phyloP scores from a whole-genome alignment of 2,113 vertebrate species.

The Oenanthe oenanthe region DNA sequence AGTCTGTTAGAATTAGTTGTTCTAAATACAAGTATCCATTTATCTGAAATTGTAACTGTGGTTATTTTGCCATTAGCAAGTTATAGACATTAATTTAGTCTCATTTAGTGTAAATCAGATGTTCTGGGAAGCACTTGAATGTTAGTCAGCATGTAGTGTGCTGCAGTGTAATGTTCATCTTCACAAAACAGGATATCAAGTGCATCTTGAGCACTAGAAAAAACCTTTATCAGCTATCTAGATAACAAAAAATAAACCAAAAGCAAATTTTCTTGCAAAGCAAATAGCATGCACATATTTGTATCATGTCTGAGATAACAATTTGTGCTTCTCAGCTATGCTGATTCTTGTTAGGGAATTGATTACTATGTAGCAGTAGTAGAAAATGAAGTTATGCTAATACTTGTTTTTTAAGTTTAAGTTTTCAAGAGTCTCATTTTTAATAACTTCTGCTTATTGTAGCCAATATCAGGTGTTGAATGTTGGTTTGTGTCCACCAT shows the following conservation, averaged over 20 bases:
- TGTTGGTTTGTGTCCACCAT: background rate
- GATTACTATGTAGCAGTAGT: background rate
- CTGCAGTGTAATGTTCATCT: background rate
- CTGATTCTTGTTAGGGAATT: background rate
- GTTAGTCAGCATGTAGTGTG: background rate
- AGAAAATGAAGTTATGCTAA: background rate
- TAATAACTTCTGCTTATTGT: background rate
- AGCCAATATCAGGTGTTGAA: background rate
- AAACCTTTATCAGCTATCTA: background rate
- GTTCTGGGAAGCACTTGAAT: background rate
- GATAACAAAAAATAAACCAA: background rate
- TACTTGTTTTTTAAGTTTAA: background rate
- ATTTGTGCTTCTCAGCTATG: background rate
- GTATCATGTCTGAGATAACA: background rate
- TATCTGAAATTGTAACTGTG: background rate
- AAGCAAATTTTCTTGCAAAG: background rate
- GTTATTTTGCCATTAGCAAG: conserved; percentile 5
- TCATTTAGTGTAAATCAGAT: background rate
- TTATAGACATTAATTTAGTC: background rate
- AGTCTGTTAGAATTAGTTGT: background rate
- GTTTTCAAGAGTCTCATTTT: background rate
- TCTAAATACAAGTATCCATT: background rate
- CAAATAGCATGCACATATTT: background rate
- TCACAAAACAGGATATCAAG: background rate
- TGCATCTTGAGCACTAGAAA: background rate